Base-by-base conservation (phyloP, 2,113 vertebrate genomes). In the Aegithalos caudatus region DNA sequence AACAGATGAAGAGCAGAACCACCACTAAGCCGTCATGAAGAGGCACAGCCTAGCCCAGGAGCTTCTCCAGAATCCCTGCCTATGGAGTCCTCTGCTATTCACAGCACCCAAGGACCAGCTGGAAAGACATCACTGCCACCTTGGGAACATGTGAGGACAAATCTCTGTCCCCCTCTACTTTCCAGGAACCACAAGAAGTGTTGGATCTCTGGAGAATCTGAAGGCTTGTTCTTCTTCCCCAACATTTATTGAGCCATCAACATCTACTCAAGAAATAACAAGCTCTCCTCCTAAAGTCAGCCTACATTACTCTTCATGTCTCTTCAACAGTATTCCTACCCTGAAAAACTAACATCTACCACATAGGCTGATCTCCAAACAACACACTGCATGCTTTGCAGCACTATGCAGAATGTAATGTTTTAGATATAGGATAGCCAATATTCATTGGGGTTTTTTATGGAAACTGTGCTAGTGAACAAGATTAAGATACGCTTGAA, bases 261-360 rank as follows among this genome's bases (percentile, higher is more conserved):
- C 20, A 47, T 29, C 53, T 35, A 2, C 9, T 37, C 16, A 64
- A 35, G 45, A 35, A 56, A 35, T 35, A 56, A 48, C 22, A 33
- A 72, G 21, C 0, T 5, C 29, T 76, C 33, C 35, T 78, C 33
- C 8, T 33, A 0, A 1, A 48, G 18, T 2, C 0, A 65, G 27
- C 25, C 25, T 35, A 6, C 15, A 7, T n/a, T 23, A 18, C 42
- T 42, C n/a, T 50, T 25, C 35, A 4, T 14, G 10, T 60, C 76
- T 73, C 56, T 69, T 73, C 35, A 81, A 11, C 3, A 62, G 8
- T 7, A 29, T 58, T 84, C 16, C 50, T 54, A 33, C 14, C 12
- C 56, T 35, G 44, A 42, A 70, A 88, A 91, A 81, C 45, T 7
- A 71, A 22, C 28, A 77, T 54, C 14, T n/a, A 65, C 42, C 45